Base-by-base conservation (phyloP, 2,888 invertebrate genomes). In the Lithophane leautieri region DNA sequence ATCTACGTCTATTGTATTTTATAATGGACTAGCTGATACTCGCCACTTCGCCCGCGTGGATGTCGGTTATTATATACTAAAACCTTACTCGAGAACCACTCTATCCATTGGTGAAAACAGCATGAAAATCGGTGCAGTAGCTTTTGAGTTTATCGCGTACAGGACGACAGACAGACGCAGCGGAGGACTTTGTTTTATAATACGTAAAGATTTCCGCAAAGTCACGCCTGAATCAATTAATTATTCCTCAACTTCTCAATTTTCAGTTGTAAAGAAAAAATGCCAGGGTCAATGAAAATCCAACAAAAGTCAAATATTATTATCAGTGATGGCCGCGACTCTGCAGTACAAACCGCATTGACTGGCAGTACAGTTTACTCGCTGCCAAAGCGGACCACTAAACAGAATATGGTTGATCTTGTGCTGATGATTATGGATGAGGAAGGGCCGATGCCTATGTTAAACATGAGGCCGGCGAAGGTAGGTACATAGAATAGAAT, bases 401-500 rank as follows among this genome's bases (percentile, higher is more conserved):
- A 63, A 8, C 16, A 22, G 16, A 34, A 8, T 16, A 61, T 81
- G 9, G 71, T 87, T 9, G 77, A 86, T 12, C 44, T 60, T 0
- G 52, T 86, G 16, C 62, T 85, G 60, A 81, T 68, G 52, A 87
- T 90, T 66, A 84, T 89, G 80, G 84, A 89, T 47, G 87, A 87
- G 0, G 88, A 91, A 1, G 89, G 89, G 1, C 93, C 93, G 0
- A 14, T 62, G 8, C 93, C 93, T 0, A 93, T 93, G 93, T 75
- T 62, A 73, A 76, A 90, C 12, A 69, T 86, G 77, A 90, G 73
- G 54, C 91, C 90, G 0, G 66, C 85, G 0, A 69, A 91, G 89
- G 92, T 58, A 58, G 16, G 56, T n/a, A 4, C n/a, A 54, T 8
- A 34, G 0, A 34, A 34, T 34, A 34, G n/a, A n/a, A n/a, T n/a